Evolutionary conservation across 2,888 invertebrate species (phyloP).

Genomic region (Acronicta alni): DNA sequence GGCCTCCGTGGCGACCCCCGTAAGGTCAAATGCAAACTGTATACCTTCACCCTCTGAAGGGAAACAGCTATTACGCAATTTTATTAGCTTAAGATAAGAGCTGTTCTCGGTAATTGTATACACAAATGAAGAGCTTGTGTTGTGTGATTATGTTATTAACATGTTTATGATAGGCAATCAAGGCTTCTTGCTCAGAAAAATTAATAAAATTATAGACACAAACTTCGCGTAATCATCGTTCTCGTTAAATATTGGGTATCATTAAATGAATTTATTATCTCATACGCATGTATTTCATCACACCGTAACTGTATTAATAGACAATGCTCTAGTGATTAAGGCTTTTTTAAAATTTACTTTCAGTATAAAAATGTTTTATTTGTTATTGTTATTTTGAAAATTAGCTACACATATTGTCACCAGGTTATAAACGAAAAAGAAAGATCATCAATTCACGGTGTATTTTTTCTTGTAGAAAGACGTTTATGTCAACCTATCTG

Average conservation of each 20-base stretch:
- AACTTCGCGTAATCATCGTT: conserved; percentile 2
- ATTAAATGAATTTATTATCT: no score
- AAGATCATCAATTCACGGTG: no score
- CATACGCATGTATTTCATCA: no score
- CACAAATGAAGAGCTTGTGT: conserved; percentile 51
- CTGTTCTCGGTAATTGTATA: conserved; percentile 58
- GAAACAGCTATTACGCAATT: conserved; percentile 68
- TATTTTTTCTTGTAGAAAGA: no score
- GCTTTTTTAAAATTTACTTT: no score
- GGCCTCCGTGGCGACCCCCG: conserved; percentile 57
- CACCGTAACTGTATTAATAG: no score
- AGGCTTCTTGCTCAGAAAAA: conserved; percentile 10
- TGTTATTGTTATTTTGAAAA: no score
- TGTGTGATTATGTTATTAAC: conserved; percentile 59
- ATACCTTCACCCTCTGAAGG: conserved; percentile 66
- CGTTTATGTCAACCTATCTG: no score
- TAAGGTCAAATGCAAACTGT: conserved; percentile 76
- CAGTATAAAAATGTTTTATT: no score
- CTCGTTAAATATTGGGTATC: background rate
- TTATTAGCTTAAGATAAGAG: conserved; percentile 73
- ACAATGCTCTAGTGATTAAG: no score
- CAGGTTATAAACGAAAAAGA: no score
- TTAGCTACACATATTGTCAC: no score
- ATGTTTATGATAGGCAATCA: conserved; percentile 54
- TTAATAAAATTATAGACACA: background rate